These are phyloP conservation scores for Diplosoma virens DNA, from an alignment of 23 tunicate genomes.

Conservation along the genomic window DNA sequence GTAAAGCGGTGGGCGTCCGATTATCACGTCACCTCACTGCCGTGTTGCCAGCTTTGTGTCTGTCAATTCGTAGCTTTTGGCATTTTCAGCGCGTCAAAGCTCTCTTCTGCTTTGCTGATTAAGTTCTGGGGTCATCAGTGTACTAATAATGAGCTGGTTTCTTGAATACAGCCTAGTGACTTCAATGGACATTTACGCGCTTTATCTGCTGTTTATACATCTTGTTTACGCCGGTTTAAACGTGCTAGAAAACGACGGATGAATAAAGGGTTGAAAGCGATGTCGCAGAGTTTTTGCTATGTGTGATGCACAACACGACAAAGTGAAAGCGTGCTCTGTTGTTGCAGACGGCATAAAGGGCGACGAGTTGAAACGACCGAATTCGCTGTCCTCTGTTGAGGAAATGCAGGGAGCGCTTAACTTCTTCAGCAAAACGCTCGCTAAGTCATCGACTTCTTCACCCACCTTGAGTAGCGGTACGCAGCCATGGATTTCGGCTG, in stretches of 20 bases:
- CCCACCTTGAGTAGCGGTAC: conserved; percentile 18
- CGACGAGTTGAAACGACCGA: conserved; percentile 67
- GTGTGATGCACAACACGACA: not conserved
- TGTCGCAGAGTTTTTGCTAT: not conserved
- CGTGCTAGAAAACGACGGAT: conserved; percentile 15
- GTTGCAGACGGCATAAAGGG: conserved; percentile 36
- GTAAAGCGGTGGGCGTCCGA: no score
- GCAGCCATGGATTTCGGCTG: conserved; percentile 56
- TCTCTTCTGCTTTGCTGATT: no score
- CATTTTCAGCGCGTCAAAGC: no score
- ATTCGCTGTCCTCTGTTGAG: conserved; percentile 85
- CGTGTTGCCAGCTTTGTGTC: no score
- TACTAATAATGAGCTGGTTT: no score
- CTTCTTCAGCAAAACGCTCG: conserved; percentile 70
- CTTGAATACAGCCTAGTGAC: no score
- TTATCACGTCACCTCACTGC: no score
- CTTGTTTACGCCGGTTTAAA: conserved; percentile 11
- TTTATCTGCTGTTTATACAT: not conserved
- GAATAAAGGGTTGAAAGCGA: conserved; percentile 5
- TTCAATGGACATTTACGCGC: no score
- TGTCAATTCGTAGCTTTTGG: no score
- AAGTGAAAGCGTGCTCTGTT: not conserved
- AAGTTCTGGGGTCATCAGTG: no score
- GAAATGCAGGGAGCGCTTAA: conserved; percentile 89
- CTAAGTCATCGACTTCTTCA: not conserved